Percentiles rank a stretch among this genome's conserved stretches.
These are phyloP conservation scores for Phrynosoma blainvillii DNA, from an alignment of 2,113 vertebrate genomes.

Conservation along the genomic window DNA sequence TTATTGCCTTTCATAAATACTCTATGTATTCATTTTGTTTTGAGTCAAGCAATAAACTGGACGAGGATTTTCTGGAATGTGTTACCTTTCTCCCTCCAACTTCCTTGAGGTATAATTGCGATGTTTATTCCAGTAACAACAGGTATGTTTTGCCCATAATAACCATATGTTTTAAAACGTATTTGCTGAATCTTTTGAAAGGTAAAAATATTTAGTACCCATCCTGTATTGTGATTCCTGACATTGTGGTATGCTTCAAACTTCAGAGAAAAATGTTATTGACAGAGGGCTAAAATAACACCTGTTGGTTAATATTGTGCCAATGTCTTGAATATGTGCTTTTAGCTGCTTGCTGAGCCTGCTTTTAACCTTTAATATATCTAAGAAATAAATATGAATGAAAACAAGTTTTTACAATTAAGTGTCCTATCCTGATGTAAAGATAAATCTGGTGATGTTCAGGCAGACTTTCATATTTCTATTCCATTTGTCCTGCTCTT, in stretches of 20 bases:
- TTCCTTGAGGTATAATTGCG: neutral
- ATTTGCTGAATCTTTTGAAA: slow-evolving; percentile 4
- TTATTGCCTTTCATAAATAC: neutral
- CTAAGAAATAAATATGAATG: neutral
- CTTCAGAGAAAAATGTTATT: neutral
- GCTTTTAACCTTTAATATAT: neutral
- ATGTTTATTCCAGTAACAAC: neutral
- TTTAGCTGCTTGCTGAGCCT: neutral
- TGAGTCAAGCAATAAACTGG: neutral
- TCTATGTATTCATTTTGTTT: slow-evolving; percentile 2
- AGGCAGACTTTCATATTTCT: neutral
- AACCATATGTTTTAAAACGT: neutral
- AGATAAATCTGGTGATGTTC: neutral
- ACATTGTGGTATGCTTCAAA: neutral
- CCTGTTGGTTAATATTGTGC: slow-evolving; percentile 4
- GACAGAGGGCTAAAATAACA: neutral
- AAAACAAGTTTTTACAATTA: neutral
- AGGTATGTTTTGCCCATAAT: neutral
- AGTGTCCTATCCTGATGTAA: neutral
- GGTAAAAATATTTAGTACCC: neutral
- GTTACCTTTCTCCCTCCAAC: neutral
- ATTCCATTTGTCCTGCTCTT: neutral
- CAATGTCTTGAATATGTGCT: slow-evolving; percentile 2
- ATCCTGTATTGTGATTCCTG: neutral
- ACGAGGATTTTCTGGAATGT: neutral